Percentiles rank a stretch among this genome's conserved stretches.
Evolutionary conservation across 2,888 invertebrate species (phyloP).

Genomic region (Dugesia japonica): DNA sequence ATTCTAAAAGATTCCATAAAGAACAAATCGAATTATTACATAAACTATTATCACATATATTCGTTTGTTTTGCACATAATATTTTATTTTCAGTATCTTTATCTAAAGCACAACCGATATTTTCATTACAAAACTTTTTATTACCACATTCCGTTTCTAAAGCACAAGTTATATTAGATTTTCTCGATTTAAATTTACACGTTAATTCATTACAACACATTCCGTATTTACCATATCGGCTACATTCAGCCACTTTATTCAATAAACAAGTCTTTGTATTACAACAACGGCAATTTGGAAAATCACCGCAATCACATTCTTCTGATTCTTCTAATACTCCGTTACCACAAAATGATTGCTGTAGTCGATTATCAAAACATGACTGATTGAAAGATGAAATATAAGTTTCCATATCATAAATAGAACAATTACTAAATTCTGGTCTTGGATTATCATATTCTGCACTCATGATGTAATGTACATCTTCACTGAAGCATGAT

Average conservation of each 20-base stretch:
- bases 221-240: neutral
- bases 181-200: neutral
- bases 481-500: neutral
- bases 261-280: neutral
- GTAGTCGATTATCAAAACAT: neutral
- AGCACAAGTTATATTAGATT: neutral
- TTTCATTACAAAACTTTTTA: constrained; percentile 2
- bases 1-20: neutral
- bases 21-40: neutral
- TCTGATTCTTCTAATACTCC: neutral
- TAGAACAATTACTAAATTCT: neutral
- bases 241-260: neutral
- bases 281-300: neutral
- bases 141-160: neutral
- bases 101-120: neutral
- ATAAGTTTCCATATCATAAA: neutral
- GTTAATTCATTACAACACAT: neutral
- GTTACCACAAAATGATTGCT: neutral
- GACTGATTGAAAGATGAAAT: neutral
- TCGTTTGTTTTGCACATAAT: neutral
- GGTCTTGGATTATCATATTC: neutral
- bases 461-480: neutral
- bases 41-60: neutral
- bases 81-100: neutral
- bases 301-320: neutral